Base-by-base conservation (phyloP, 2,797 vertebrate species). In the Pogonophryne albipinna region DNA sequence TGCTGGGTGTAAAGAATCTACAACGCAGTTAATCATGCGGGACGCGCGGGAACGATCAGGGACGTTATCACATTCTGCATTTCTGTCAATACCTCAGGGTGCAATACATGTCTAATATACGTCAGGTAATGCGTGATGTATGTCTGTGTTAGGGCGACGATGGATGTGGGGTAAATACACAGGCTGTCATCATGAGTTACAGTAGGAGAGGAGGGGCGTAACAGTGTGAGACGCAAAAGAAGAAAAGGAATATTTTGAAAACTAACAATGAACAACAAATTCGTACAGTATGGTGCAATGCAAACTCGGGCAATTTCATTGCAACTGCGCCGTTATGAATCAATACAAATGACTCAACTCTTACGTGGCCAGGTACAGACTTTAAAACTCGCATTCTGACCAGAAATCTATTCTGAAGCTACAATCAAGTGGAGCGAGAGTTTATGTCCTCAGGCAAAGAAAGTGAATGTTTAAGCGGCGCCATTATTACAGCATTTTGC, bases 401-500 rank as follows among this genome's bases (percentile, higher is more conserved):
- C 64, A 34, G 15, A 67, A 77, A 74, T 76, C 79, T 80, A 23
- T 27, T 38, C 50, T 5, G 27, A 3, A 58, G 68, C 58, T 11
- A 49, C 64, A 58, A 67, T 65, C 4, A n/a, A 71, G 70, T 15
- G 34, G 82, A 77, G 76, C 11, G 4, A 85, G 65, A 74, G 46
- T 4, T 31, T 74, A 17, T 67, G 69, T 49, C 85, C 74, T 5
- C 0, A 61, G 85, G 89, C 78, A n/a, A 74, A 71, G 34, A 60
- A 17, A 69, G 62, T 3, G 55, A 66, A 53, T 47, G 53, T 63
- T 46, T 60, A 71, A 84, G 74, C 17, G 10, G 34, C 11, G 4
- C 68, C 56, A 68, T 75, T 82, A 79, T 91, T 91, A 85, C 90
- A 84, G 83, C 81, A 82, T 82, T 91, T 91, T 91, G 87, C 91